These are phyloP conservation scores for Meteorus colon DNA, from an alignment of 2,888 invertebrate species.

Conservation along the genomic window DNA sequence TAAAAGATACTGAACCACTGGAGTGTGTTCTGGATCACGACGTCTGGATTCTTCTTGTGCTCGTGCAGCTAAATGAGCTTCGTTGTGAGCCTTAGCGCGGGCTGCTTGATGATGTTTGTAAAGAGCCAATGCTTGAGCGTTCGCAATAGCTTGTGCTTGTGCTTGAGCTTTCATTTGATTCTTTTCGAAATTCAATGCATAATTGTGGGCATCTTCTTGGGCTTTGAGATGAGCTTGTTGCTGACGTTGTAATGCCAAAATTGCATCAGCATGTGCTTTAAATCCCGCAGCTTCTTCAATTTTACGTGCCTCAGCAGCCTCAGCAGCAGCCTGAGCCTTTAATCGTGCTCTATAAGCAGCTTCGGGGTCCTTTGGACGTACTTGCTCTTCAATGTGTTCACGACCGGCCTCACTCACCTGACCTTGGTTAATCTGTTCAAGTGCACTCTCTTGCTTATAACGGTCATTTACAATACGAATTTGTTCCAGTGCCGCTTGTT, in stretches of 20 bases:
- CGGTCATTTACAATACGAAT: constrained; percentile 65
- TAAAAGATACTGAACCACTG: constrained; percentile 66
- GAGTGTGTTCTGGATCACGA: constrained; percentile 63
- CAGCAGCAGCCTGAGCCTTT: constrained; percentile 65
- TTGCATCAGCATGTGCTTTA: constrained; percentile 70
- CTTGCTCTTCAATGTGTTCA: constrained; percentile 62
- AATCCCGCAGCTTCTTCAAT: constrained; percentile 68
- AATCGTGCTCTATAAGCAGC: constrained; percentile 64
- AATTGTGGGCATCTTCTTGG: constrained; percentile 67
- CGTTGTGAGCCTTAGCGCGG: constrained; percentile 64
- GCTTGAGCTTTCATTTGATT: constrained; percentile 68
- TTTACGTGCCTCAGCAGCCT: constrained; percentile 66
- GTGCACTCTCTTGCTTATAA: constrained; percentile 63
- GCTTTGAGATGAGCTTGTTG: constrained; percentile 67
- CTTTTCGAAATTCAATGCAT: constrained; percentile 67
- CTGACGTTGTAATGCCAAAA: constrained; percentile 67
- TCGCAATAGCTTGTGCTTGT: constrained; percentile 68
- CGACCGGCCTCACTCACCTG: constrained; percentile 69
- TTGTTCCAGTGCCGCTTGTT: constrained; percentile 65
- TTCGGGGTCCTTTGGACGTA: constrained; percentile 64
- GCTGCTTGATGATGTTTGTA: constrained; percentile 65
- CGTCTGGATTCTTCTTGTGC: constrained; percentile 64
- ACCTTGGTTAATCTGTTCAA: constrained; percentile 69
- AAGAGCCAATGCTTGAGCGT: constrained; percentile 68
- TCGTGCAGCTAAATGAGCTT: constrained; percentile 63